These are phyloP conservation scores for Helarctos malayanus DNA, from an alignment of 2,797 vertebrate species.

Conservation along the genomic window DNA sequence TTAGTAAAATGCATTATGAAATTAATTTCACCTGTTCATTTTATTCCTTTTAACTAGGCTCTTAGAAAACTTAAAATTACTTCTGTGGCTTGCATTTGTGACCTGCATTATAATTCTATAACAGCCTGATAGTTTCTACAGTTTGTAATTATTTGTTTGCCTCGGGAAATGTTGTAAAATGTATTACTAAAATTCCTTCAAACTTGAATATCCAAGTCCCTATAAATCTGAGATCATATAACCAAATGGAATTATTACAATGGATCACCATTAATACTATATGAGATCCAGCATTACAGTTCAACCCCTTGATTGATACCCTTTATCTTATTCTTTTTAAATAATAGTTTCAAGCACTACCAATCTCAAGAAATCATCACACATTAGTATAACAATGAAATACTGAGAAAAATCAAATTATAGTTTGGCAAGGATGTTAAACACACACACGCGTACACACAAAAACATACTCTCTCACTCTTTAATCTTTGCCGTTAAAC, in stretches of 20 bases:
- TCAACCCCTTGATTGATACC: not conserved
- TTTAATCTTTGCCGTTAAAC: not conserved
- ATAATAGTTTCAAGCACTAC: not conserved
- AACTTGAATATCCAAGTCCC: not conserved
- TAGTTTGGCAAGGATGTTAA: not conserved
- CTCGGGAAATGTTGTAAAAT: constrained; percentile 6
- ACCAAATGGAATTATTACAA: not conserved
- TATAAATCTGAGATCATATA: not conserved
- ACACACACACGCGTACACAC: not conserved
- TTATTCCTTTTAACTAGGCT: constrained; percentile 34
- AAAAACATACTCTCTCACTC: not conserved
- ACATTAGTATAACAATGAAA: not conserved
- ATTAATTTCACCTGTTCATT: not conserved
- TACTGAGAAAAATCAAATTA: not conserved
- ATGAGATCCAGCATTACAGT: not conserved
- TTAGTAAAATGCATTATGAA: not conserved
- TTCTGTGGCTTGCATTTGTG: not conserved
- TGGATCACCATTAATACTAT: not conserved
- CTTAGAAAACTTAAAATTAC: not conserved
- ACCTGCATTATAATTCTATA: not conserved
- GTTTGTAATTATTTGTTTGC: not conserved
- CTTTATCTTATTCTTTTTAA: not conserved
- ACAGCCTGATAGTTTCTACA: not conserved
- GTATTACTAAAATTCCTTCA: not conserved
- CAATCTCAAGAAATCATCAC: not conserved